phyloP scores from a whole-genome alignment of 2,113 vertebrate genomes.

The Daphoenositta chrysoptera region DNA sequence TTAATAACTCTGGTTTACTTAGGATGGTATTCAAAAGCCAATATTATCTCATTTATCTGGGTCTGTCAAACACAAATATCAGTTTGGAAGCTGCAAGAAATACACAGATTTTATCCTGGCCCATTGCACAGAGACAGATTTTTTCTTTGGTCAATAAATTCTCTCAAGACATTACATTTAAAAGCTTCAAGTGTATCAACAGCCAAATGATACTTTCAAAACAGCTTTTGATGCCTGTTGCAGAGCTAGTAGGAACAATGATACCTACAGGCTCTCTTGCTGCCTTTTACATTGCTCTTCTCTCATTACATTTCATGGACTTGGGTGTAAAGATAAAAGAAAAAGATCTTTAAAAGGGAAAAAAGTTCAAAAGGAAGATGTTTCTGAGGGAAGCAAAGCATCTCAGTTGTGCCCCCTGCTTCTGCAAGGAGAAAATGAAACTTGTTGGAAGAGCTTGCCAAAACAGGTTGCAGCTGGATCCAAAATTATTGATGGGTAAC shows the following conservation, averaged over 20 bases:
- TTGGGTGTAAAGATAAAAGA: not conserved
- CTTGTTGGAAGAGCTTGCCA: not conserved
- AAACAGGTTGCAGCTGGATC: not conserved
- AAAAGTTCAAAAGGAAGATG: not conserved
- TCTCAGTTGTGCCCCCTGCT: not conserved
- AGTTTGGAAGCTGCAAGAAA: not conserved
- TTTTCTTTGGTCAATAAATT: not conserved
- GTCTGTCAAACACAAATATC: not conserved
- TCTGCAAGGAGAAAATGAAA: not conserved
- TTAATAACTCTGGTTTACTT: not conserved
- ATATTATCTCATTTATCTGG: not conserved
- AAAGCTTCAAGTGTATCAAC: not conserved
- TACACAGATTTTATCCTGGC: not conserved
- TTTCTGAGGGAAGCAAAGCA: not conserved
- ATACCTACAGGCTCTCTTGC: not conserved
- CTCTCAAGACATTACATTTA: not conserved
- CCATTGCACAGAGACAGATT: not conserved
- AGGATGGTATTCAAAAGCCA: not conserved
- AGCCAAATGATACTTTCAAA: not conserved
- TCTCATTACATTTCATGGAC: not conserved
- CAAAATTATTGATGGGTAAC: not conserved
- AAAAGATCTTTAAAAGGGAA: not conserved
- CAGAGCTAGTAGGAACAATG: not conserved
- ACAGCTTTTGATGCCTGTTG: not conserved
- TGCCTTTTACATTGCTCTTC: not conserved